Evolutionary conservation across 1,140 invertebrate genomes (phyloP).

Genomic region (Aphidius ervi): DNA sequence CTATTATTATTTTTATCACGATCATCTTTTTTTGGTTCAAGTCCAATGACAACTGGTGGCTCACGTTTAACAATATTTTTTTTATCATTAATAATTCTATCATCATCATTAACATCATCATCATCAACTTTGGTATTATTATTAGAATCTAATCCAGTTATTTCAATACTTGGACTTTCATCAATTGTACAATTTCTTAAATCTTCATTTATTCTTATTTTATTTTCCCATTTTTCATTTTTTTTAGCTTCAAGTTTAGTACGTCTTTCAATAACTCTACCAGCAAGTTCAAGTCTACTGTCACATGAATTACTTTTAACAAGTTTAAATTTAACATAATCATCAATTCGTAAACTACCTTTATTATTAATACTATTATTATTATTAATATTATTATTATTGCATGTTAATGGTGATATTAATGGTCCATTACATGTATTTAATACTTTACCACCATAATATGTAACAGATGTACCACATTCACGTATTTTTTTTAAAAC

Average conservation of each 20-base stretch:
- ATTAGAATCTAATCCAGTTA: conserved; percentile 31
- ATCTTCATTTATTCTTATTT: conserved; percentile 24
- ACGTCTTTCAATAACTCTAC: conserved; percentile 48
- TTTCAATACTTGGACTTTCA: conserved; percentile 46
- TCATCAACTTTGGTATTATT: too few relatives aligned
- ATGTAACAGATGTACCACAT: conserved; percentile 79
- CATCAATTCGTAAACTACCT: conserved; percentile 35
- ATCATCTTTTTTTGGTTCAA: conserved; percentile 50
- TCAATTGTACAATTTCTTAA: conserved; percentile 40
- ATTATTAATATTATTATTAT: conserved; percentile 63
- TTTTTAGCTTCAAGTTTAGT: conserved; percentile 25
- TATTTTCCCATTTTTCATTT: not conserved
- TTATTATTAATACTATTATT: conserved; percentile 60
- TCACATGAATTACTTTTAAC: conserved; percentile 82
- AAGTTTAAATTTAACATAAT: conserved; percentile 66
- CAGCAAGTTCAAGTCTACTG: conserved; percentile 72
- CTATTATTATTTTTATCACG: conserved; percentile 34
- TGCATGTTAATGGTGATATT: conserved; percentile 58
- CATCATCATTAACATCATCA: conserved; percentile 14
- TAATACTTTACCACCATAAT: conserved; percentile 78
- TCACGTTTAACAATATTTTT: conserved; percentile 37
- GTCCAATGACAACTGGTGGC: conserved; percentile 44
- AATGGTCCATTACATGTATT: conserved; percentile 62
- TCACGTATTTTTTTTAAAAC: conserved; percentile 82
- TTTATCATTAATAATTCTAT: conserved; percentile 27